These are phyloP conservation scores for Phrynosoma blainvillii DNA, from an alignment of 2,113 vertebrate species.

Conservation along the genomic window DNA sequence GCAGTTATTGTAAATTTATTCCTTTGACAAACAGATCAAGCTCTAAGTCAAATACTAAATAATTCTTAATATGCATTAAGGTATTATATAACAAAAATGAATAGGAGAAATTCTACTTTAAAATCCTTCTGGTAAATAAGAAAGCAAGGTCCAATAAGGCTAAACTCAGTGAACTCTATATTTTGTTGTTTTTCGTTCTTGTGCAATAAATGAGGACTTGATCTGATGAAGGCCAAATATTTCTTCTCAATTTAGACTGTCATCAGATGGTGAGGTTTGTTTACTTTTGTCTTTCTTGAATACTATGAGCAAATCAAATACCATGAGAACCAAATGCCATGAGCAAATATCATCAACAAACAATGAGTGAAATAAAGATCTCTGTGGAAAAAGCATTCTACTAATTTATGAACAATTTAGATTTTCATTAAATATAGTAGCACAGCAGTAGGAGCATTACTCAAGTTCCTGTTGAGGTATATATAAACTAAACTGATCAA, in stretches of 20 bases:
- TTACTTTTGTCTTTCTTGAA: not conserved
- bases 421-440: not conserved
- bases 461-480: no score
- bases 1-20: not conserved
- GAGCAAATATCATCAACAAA: not conserved
- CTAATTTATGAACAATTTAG: not conserved
- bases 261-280: not conserved
- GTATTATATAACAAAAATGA: not conserved
- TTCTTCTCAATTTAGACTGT: not conserved
- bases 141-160: not conserved
- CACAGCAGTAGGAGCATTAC: not conserved
- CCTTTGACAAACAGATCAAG: not conserved
- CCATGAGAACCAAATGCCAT: not conserved
- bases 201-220: not conserved
- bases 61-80: not conserved
- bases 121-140: not conserved
- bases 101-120: not conserved
- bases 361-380: not conserved
- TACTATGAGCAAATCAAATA: not conserved
- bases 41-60: not conserved
- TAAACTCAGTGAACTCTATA: not conserved
- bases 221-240: not conserved
- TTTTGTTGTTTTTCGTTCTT: not conserved
- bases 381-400: not conserved
- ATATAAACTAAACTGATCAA: not conserved